phyloP scores from a whole-genome alignment of 2,888 invertebrate species.

The Ectobius pallidus region DNA sequence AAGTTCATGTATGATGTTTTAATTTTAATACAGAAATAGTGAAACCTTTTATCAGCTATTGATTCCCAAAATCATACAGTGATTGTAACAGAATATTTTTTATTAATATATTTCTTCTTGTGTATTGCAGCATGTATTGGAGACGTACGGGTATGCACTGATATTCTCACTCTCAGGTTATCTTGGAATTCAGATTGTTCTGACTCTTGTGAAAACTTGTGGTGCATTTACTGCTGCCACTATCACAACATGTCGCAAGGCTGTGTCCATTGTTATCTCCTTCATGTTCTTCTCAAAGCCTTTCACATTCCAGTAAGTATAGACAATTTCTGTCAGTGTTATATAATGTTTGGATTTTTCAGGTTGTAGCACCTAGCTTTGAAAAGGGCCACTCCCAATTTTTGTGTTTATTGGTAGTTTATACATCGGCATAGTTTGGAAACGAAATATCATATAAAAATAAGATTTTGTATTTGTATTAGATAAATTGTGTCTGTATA shows the following conservation, averaged over 20 bases:
- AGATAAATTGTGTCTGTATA: no score
- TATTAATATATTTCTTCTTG: no score
- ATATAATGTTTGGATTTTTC: neutral
- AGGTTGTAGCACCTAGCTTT: neutral
- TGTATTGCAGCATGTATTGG: constrained; percentile 70
- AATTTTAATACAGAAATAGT: no score
- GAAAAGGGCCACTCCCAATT: neutral
- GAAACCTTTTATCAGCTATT: no score
- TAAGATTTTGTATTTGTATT: neutral
- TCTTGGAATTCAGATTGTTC: constrained; percentile 90
- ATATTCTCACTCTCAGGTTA: constrained; percentile 90
- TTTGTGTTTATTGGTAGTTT: neutral
- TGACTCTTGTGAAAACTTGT: constrained; percentile 85
- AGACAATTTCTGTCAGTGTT: neutral
- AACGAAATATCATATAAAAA: no score
- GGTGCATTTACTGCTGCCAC: constrained; percentile 95
- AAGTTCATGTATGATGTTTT: no score
- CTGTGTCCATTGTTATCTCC: constrained; percentile 89
- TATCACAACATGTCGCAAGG: constrained; percentile 89
- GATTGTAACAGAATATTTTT: no score
- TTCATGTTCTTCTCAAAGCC: constrained; percentile 95
- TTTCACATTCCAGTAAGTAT: constrained; percentile 86
- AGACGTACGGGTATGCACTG: constrained; percentile 84
- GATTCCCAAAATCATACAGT: no score
- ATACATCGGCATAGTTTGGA: neutral